Evolutionary conservation across 2,113 vertebrate genomes (phyloP), one percentile per base, ranked within the genome.

Genomic region (Platycercus adscitus): DNA sequence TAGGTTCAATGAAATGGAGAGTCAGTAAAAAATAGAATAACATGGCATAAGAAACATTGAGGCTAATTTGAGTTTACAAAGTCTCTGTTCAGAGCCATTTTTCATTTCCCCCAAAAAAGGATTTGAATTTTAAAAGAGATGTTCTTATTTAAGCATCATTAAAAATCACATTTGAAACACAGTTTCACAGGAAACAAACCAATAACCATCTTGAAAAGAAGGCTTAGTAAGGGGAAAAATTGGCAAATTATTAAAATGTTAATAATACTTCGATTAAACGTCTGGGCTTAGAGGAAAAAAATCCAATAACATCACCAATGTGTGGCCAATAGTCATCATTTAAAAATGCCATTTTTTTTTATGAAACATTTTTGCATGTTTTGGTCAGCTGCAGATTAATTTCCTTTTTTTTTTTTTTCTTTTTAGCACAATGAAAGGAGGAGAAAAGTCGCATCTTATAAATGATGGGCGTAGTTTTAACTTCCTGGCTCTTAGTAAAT

Each of bases 321-420:
- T 82, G 81, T 86, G 82, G 50, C 53, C 46, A 94, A n/a, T 10
- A 79, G 24, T 81, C 28, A 89, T 78, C 60, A 82, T 86, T 64
- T 63, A 88, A 89, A 91, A 80, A 89, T 44, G 35, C 13, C 64
- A 72, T 2, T 6, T 0, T 39, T 91, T 58, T 93, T 90, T 15
- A 52, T 93, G 72, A 86, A 13, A 18, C 44, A 79, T 84, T 94
- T 91, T 88, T 91, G 17, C 84, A 43, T 68, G 43, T 60, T 94
- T 93, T 84, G 77, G 52, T 86, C 69, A 94, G 56, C 49, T 80
- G 63, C 35, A 85, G 71, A 82, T 73, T 91, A 55, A 93, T 96
- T 85, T 89, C 49, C 39, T 60, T 72, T 58, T 39, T 3, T 28
- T 28, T 35, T 37, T 55, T 53, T 50, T 77, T 52, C 37, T 60